Evolutionary conservation across 2,113 vertebrate genomes (phyloP).

Genomic region (Callocephalon fimbriatum): DNA sequence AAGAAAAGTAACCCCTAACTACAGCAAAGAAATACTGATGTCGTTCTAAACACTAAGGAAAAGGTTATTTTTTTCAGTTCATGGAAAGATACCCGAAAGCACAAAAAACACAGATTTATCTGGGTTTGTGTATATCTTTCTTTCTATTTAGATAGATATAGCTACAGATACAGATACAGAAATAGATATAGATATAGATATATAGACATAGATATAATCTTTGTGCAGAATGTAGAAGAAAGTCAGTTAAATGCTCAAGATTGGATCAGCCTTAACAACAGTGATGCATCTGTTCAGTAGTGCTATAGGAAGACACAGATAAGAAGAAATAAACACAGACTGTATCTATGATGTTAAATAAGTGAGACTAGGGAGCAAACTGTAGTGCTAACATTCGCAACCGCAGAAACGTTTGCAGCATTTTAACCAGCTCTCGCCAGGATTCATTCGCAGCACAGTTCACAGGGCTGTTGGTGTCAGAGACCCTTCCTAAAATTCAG

Average conservation of each 20-base stretch:
- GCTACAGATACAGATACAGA: no score
- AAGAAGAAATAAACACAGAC: neutral
- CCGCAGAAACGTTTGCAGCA: neutral
- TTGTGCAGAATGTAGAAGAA: neutral
- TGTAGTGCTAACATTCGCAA: accelerated
- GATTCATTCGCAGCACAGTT: neutral
- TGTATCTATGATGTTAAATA: neutral
- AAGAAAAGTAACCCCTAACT: neutral
- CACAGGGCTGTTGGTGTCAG: accelerated
- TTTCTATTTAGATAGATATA: neutral
- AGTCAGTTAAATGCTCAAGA: neutral
- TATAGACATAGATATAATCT: neutral
- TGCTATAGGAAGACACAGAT: neutral
- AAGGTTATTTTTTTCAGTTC: neutral
- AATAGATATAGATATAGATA: no score
- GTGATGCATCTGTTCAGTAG: neutral
- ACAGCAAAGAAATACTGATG: slow-evolving; percentile 3
- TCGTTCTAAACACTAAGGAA: neutral
- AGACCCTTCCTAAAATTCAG: neutral
- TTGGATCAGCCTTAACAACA: neutral
- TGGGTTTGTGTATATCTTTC: neutral
- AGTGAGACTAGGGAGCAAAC: neutral
- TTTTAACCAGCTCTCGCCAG: neutral
- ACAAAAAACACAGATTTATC: neutral
- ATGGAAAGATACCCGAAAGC: neutral